Evolutionary conservation across 2,888 invertebrate genomes (phyloP).

Genomic region (Eucera pruinosa): DNA sequence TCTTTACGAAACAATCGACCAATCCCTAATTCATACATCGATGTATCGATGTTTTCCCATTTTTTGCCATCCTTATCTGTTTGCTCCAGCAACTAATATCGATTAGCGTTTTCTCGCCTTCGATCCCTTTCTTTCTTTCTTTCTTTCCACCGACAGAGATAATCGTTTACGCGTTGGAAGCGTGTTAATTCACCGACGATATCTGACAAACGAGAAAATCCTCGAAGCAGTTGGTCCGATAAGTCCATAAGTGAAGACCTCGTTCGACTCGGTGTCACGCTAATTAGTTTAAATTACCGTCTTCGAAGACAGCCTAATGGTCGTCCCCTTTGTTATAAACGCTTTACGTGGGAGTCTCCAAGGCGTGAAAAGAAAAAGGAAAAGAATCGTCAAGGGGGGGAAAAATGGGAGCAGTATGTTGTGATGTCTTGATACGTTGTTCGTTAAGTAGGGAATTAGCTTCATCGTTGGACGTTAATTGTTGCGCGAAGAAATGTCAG

Average conservation of each 20-base stretch:
- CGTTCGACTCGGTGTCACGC: conserved; percentile 21
- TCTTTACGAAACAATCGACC: too few relatives aligned
- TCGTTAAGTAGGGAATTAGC: neutral
- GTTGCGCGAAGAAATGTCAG: neutral
- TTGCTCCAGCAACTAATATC: conserved; percentile 9
- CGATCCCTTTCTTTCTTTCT: too few relatives aligned
- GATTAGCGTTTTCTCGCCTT: conserved; percentile 26
- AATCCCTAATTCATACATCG: too few relatives aligned
- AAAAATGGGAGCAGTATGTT: neutral
- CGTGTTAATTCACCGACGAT: conserved; percentile 69
- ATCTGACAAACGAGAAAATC: conserved; percentile 55
- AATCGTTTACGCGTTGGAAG: conserved; percentile 67
- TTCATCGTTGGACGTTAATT: neutral
- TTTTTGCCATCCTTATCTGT: too few relatives aligned
- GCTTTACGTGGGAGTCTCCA: conserved; percentile 18
- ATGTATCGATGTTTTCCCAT: too few relatives aligned
- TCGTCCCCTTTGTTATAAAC: neutral
- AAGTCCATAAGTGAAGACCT: conserved; percentile 6
- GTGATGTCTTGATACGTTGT: neutral
- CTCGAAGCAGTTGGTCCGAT: conserved; percentile 39
- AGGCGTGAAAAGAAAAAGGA: conserved; percentile 2
- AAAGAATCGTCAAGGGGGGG: conserved; percentile 13
- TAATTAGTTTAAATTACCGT: conserved; percentile 52
- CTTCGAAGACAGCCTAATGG: conserved; percentile 1
- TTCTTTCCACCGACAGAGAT: conserved; percentile 48